phyloP scores from a whole-genome alignment of 2,113 vertebrate species.

The Nothocercus nigrocapillus region DNA sequence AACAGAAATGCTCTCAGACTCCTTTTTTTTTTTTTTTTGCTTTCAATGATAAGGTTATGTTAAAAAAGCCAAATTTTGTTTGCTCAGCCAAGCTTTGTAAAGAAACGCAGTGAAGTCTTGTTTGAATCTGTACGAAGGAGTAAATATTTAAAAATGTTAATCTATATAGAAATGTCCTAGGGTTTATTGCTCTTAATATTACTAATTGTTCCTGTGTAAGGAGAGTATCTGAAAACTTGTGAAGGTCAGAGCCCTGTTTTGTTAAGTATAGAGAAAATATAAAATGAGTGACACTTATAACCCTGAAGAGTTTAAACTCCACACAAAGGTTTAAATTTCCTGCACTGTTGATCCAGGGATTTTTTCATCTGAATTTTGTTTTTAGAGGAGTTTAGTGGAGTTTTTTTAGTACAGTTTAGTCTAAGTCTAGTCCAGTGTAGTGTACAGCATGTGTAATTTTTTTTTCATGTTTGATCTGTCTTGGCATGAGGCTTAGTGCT shows the following conservation, averaged over 20 bases:
- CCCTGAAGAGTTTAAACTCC: background rate
- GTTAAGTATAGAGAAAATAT: background rate
- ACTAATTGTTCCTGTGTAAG: background rate
- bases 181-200: background rate
- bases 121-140: background rate
- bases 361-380: background rate
- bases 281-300: background rate
- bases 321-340: background rate
- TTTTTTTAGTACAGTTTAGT: background rate
- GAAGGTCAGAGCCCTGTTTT: background rate
- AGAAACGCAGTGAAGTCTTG: background rate
- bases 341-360: background rate
- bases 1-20: background rate
- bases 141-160: background rate
- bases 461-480: background rate
- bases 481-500: background rate
- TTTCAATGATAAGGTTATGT: background rate
- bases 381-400: background rate
- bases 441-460: background rate
- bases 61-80: slow-evolving; percentile 11
- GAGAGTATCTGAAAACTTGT: background rate
- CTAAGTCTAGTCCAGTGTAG: background rate
- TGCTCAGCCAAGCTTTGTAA: background rate
- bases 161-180: background rate
- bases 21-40: background rate